These are phyloP conservation scores for Peromyscus leucopus DNA, from an alignment of 2,113 vertebrate genomes.

Conservation along the genomic window DNA sequence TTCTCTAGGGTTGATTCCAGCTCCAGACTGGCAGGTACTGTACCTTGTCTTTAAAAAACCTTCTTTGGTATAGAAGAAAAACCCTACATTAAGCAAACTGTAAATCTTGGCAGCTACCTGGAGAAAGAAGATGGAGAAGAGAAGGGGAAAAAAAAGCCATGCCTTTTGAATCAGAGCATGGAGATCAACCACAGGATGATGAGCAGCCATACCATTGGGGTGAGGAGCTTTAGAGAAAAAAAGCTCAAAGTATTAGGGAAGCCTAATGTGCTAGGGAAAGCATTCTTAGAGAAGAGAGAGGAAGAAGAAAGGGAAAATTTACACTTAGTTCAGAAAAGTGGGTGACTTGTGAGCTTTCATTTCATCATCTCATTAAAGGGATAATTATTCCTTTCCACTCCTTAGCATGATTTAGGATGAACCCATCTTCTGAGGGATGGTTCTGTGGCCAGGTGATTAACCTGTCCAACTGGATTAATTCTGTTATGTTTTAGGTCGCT, in stretches of 20 bases:
- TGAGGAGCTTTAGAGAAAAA: background rate
- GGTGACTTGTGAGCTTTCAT: background rate
- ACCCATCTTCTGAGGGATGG: background rate
- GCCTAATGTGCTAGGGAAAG: background rate
- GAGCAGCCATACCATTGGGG: fast-evolving
- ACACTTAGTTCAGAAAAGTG: too few species aligned
- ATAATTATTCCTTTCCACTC: background rate
- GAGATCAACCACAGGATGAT: background rate
- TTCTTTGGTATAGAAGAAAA: background rate
- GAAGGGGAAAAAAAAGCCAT: background rate
- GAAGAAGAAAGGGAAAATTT: background rate
- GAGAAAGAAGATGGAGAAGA: background rate
- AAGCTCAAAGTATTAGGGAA: background rate
- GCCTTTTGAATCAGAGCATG: background rate
- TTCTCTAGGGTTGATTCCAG: background rate
- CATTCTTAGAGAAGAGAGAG: background rate
- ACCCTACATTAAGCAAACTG: background rate
- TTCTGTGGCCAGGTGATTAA: background rate
- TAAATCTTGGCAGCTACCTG: background rate
- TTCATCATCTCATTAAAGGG: background rate
- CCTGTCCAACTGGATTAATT: background rate
- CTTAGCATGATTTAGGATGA: background rate
- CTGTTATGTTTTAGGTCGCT: background rate
- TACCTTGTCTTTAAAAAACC: background rate
- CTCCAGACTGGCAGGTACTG: background rate